Percentiles rank a stretch among this genome's conserved stretches.
phyloP scores from a whole-genome alignment of 2,888 invertebrate genomes.

The Diogma glabrata region DNA sequence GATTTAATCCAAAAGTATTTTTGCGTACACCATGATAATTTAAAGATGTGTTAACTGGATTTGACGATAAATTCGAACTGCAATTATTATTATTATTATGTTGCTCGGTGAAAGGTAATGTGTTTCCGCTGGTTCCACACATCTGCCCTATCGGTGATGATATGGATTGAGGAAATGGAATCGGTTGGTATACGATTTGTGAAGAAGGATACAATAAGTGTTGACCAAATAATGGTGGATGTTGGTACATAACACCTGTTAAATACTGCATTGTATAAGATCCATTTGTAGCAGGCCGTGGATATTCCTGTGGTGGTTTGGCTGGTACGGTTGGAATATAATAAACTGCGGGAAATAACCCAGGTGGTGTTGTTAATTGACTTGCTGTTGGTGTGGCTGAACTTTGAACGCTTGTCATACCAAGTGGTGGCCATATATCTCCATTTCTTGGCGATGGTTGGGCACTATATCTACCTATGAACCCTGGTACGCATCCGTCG shows the following conservation, averaged over 20 bases:
- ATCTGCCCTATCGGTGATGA: neutral
- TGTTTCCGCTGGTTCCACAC: neutral
- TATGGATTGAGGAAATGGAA: slow-evolving; percentile 27
- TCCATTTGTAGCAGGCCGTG: slow-evolving; percentile 21
- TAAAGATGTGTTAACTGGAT: too few species aligned
- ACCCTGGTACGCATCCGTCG: neutral
- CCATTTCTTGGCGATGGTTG: slow-evolving; percentile 27
- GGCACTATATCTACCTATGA: neutral
- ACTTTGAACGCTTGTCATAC: slow-evolving; percentile 31
- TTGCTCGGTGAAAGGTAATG: neutral
- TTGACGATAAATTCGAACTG: too few species aligned
- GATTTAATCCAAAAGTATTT: too few species aligned
- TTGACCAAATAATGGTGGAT: slow-evolving; percentile 39
- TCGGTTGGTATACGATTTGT: slow-evolving; percentile 51
- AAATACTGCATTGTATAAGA: slow-evolving; percentile 49
- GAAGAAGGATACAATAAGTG: slow-evolving; percentile 39
- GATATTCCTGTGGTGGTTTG: slow-evolving; percentile 25
- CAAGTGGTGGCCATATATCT: slow-evolving; percentile 48
- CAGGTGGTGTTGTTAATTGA: slow-evolving; percentile 29
- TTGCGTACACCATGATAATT: too few species aligned
- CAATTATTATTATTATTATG: slow-evolving; percentile 2
- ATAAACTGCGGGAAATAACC: slow-evolving; percentile 43
- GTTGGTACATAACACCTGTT: slow-evolving; percentile 47
- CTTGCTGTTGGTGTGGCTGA: slow-evolving; percentile 26
- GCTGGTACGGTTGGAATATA: slow-evolving; percentile 41